Evolutionary conservation across 2,113 vertebrate species (phyloP), one percentile per base, ranked within the genome.

Genomic region (Cercopithecus mona): DNA sequence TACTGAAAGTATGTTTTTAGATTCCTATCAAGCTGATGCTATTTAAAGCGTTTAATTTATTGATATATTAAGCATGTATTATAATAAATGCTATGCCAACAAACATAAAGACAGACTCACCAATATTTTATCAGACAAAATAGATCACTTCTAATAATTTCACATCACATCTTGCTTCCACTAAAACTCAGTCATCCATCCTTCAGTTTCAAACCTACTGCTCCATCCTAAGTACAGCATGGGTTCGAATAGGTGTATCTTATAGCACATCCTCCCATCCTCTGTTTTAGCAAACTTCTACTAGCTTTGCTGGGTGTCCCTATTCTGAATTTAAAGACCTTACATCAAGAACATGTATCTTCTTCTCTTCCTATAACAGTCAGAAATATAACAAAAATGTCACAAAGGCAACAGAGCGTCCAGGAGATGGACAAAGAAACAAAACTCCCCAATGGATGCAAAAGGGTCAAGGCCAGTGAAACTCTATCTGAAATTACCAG

Each of bases 401-500:
- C 85, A 97, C 84, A 97, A 95, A 93, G 66, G 78, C 90, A 97
- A 64, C 23, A 92, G 66, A 92, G 23, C 90, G 20, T 73, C 81
- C 40, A 86, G 66, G 40, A 93, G 83, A 88, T 90, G 43, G 73
- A 96, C 96, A 96, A 96, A 97, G 90, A 97, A 96, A 92, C 55
- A 86, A 79, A 97, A 70, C 83, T 52, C 18, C n/a, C 48, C 50
- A n/a, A 72, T 86, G 82, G 79, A 79, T 88, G 55, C 89, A 96
- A 45, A 70, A 95, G 40, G 66, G 94, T 93, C 48, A 68, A 96
- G 95, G 88, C 96, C 95, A 97, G 92, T 93, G 84, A 97, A 98
- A 98, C 30, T 82, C 96, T 93, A 95, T 97, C 93, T 98, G 84
- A 97, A 97, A 95, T 89, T 98, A 88, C 95, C 96, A 98, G 88